Conservation (phyloP, 2,113 vertebrate genomes). For the Cynopterus brachyotis region DNA sequence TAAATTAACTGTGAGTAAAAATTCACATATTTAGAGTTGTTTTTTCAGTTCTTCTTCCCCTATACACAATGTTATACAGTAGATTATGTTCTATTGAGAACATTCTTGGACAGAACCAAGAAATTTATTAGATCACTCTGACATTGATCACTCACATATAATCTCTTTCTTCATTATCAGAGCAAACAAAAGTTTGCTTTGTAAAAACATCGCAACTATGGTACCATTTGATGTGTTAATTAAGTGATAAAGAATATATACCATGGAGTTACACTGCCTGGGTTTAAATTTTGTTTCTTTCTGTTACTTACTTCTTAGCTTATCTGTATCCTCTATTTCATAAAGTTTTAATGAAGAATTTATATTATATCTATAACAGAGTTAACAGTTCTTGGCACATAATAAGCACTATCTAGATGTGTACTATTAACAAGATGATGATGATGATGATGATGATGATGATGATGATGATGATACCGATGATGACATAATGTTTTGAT, state of each 20-base stretch:
- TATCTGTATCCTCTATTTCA: not conserved
- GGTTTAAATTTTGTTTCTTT: not conserved
- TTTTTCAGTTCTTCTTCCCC: not conserved
- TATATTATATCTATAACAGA: not conserved
- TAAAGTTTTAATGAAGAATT: not conserved
- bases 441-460: not conserved
- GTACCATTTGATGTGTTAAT: not conserved
- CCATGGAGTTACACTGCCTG: not conserved
- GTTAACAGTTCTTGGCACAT: not conserved
- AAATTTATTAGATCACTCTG: not conserved
- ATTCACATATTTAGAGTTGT: not conserved
- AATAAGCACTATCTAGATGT: not conserved
- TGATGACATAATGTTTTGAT: not conserved
- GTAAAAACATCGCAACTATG: not conserved
- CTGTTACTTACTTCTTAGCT: not conserved
- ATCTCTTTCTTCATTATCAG: not conserved
- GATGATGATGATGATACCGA: not conserved
- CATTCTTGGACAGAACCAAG: not conserved
- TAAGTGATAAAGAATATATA: not conserved
- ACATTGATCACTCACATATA: not conserved
- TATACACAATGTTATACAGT: not conserved
- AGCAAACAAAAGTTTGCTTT: not conserved
- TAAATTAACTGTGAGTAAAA: not conserved
- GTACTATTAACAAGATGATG: not conserved
- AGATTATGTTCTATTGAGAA: not conserved